phyloP scores from a whole-genome alignment of 2,113 vertebrate genomes.

The Lophura nycthemera region DNA sequence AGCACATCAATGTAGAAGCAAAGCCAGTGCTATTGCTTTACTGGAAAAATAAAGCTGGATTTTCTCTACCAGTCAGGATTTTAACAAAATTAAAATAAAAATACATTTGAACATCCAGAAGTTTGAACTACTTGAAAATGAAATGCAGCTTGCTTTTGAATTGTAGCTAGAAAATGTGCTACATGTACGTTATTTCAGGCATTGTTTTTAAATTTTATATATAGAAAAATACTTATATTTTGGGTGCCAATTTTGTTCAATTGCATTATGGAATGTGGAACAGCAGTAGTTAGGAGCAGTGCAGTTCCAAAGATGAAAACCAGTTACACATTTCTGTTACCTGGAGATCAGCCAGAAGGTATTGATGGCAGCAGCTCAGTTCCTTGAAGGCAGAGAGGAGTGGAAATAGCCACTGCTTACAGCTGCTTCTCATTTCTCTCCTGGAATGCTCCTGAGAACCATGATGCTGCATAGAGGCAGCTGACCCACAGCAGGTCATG shows the following conservation, averaged over 20 bases:
- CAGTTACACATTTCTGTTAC: neutral
- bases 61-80: neutral
- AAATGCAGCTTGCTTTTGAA: neutral
- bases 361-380: neutral
- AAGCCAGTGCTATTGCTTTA: neutral
- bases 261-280: neutral
- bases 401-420: neutral
- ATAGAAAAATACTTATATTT: neutral
- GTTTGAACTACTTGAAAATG: neutral
- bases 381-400: neutral
- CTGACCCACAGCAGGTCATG: neutral
- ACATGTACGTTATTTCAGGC: neutral
- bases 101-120: neutral
- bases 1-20: neutral
- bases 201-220: neutral
- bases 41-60: neutral
- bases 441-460: neutral
- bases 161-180: neutral
- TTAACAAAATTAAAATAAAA: neutral
- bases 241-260: neutral
- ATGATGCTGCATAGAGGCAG: neutral
- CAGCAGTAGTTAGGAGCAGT: neutral
- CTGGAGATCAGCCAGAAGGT: neutral
- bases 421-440: neutral
- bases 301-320: neutral